phyloP scores from a whole-genome alignment of 2,888 invertebrate species.

The Drosophila diplacantha region DNA sequence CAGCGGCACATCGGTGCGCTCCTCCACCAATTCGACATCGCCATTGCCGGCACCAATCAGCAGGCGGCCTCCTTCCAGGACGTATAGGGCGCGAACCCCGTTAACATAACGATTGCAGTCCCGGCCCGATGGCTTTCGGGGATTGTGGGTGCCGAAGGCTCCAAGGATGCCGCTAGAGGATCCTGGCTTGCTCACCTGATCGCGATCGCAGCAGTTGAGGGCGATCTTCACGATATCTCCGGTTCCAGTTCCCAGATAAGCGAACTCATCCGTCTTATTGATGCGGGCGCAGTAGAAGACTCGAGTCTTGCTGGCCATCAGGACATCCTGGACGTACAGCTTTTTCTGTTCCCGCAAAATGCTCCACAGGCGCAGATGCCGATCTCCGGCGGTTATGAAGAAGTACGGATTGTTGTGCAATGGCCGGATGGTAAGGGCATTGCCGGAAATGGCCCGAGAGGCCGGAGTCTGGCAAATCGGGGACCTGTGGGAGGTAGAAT shows the following conservation, averaged over 20 bases:
- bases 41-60: constrained; percentile 93
- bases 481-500: constrained; percentile 64
- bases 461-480: constrained; percentile 82
- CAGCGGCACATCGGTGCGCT: constrained; percentile 78
- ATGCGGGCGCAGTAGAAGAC: constrained; percentile 86
- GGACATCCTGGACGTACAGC: constrained; percentile 85
- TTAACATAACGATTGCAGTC: constrained; percentile 77
- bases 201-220: constrained; percentile 77
- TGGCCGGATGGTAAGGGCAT: constrained; percentile 81
- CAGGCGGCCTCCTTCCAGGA: constrained; percentile 81
- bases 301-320: constrained; percentile 87
- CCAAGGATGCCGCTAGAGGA: constrained; percentile 78
- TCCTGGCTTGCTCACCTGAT: constrained; percentile 59
- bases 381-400: constrained; percentile 87
- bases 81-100: constrained; percentile 82
- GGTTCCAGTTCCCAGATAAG: constrained; percentile 93
- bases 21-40: constrained; percentile 84
- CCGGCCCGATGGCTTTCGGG: constrained; percentile 74
- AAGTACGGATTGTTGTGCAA: constrained; percentile 81
- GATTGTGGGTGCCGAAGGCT: constrained; percentile 78
- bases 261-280: constrained; percentile 84
- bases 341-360: constrained; percentile 84
- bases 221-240: constrained; percentile 79
- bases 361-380: constrained; percentile 87
- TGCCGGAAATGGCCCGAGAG: constrained; percentile 85